Base-by-base conservation (phyloP, 2,113 vertebrate species). In the Scortum barcoo region DNA sequence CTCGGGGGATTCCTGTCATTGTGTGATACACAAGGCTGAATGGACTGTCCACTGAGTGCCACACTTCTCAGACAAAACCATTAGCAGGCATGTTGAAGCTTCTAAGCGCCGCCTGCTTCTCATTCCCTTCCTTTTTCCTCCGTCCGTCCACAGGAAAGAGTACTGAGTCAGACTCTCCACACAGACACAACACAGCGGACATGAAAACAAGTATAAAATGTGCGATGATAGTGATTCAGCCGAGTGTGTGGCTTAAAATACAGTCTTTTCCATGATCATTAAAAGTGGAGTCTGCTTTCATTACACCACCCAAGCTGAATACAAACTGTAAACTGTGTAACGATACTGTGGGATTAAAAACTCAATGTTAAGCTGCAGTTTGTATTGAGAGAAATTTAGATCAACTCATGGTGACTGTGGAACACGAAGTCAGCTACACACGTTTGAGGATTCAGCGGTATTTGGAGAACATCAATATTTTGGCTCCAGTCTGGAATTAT, bases 151-250 rank as follows among this genome's bases (percentile, higher is more conserved):
- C 72, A 89, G 91, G 88, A 90, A 92, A 72, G 10, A 83, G 20
- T 48, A 62, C 75, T 90, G 89, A 91, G 86, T 91, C 89, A 94
- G 53, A 84, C 36, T 76, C 72, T 72, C 78, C 80, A 57, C 62
- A 66, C 5, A 81, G 63, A 83, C 85, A 78, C 71, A 89, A 77
- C 80, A 74, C 20, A 3, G n/a, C 56, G 69, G 46, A 81, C 72
- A 57, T 67, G 51, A 86, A 84, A 83, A 62, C 36, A 73, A 74
- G 90, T 38, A 42, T 20, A 36, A 63, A 54, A 88, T 44, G 70
- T 69, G 56, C 22, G 50, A 58, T 30, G 46, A 72, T 4, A 50
- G 48, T 86, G 66, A 90, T 72, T 87, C 78, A 86, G 54, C 38
- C 2, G 11, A 71, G 36, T 12, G 40, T 36, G 58, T 30, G 60